phyloP scores from a whole-genome alignment of 2,797 vertebrate genomes.

The Emys orbicularis region DNA sequence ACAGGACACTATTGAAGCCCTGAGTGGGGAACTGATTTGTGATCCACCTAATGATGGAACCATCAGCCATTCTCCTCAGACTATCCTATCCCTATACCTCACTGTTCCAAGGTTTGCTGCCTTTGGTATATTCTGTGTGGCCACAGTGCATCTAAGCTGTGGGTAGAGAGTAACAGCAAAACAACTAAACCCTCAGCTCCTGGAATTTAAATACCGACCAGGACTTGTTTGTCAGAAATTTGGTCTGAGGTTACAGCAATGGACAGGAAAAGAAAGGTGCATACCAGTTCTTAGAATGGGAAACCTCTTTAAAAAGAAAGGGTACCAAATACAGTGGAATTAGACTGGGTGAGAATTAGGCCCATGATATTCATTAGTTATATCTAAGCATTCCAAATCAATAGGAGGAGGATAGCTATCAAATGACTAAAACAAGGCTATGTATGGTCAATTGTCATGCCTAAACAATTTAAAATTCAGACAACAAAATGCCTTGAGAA shows the following conservation, averaged over 20 bases:
- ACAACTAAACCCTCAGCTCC: accelerated
- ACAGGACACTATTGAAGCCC: not conserved
- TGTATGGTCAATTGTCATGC: not conserved
- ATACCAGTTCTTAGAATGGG: not conserved
- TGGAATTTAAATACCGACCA: accelerated
- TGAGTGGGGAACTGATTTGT: not conserved
- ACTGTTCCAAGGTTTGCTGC: accelerated
- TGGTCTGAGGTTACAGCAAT: not conserved
- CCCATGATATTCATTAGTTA: not conserved
- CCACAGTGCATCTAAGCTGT: accelerated
- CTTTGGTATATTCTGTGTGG: not conserved
- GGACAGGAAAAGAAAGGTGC: not conserved
- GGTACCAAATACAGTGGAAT: not conserved
- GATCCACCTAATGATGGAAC: not conserved
- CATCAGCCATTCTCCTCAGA: not conserved
- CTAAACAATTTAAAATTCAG: not conserved
- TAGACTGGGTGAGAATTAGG: not conserved
- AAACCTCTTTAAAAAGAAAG: accelerated
- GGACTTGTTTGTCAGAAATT: not conserved
- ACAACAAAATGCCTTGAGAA: not conserved
- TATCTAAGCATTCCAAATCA: not conserved
- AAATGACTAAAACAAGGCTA: not conserved
- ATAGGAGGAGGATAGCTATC: accelerated
- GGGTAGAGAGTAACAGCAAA: not conserved
- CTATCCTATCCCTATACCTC: not conserved